Conservation (phyloP, 2,797 vertebrate species). For the Australoheros facetus region DNA sequence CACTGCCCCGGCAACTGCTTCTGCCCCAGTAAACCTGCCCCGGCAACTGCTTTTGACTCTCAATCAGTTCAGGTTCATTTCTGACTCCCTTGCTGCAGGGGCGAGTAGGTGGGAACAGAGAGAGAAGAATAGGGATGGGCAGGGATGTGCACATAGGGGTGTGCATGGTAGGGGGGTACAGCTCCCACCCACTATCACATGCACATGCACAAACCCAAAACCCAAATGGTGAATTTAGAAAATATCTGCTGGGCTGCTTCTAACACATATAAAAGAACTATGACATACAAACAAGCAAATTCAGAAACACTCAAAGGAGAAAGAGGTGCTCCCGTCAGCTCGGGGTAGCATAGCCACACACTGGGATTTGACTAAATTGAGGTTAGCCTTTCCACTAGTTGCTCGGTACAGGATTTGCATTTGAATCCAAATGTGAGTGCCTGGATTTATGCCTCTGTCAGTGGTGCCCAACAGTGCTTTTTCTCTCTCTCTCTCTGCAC, state of each 20-base stretch:
- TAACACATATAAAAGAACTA: not conserved
- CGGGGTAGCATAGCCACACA: conserved; percentile 61
- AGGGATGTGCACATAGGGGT: conserved; percentile 38
- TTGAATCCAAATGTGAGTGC: conserved; percentile 79
- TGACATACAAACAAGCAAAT: not conserved
- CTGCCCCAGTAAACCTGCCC: conserved; percentile 76
- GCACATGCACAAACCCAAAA: conserved; percentile 18
- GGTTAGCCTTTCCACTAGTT: conserved; percentile 71
- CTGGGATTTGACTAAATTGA: conserved; percentile 73
- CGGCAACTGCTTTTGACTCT: conserved; percentile 81
- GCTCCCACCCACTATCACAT: conserved; percentile 14
- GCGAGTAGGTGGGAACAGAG: conserved; percentile 70
- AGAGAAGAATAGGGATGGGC: conserved; percentile 53
- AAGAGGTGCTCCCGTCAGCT: conserved; percentile 63
- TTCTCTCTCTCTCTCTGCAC: conserved; percentile 17
- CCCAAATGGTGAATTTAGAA: not conserved
- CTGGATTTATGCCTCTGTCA: conserved; percentile 77
- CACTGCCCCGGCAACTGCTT: conserved; percentile 75
- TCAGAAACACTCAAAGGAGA: conserved; percentile 47
- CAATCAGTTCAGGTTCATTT: conserved; percentile 80
- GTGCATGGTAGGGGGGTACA: conserved; percentile 25
- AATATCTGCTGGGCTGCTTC: conserved; percentile 1
- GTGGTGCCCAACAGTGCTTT: conserved; percentile 72
- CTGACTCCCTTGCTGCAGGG: conserved; percentile 60
- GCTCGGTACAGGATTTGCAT: conserved; percentile 78